Conservation (phyloP, 2,888 invertebrate genomes). For the Thecocarcelia acutangulata region DNA sequence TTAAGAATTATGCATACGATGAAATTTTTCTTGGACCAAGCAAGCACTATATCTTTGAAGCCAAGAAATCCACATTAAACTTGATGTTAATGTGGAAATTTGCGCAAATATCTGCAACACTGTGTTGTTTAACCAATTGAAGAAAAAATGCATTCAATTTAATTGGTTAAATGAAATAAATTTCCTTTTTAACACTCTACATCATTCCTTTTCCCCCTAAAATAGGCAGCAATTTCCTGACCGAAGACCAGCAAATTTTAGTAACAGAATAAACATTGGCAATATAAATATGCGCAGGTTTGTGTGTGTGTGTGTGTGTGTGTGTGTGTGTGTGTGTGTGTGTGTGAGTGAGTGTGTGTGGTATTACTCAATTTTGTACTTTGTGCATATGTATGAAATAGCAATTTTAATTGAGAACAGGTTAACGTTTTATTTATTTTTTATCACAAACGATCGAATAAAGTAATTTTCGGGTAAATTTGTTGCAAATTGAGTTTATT, state of each 20-base stretch:
- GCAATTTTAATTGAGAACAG: constrained; percentile 50
- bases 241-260: background rate
- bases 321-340: no score
- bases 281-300: background rate
- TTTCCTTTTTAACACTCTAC: constrained; percentile 8
- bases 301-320: no score
- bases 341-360: no score
- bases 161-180: constrained; percentile 41
- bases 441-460: constrained; percentile 35
- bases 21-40: no score
- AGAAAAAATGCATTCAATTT: constrained; percentile 22
- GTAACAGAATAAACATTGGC: background rate
- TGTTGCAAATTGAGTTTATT: constrained; percentile 44
- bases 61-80: no score
- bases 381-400: background rate
- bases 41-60: no score
- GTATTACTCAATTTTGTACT: no score
- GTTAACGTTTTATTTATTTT: constrained; percentile 25
- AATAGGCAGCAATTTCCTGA: constrained; percentile 37
- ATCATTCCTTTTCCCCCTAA: background rate
- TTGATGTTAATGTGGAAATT: no score
- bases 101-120: background rate
- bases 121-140: constrained; percentile 20
- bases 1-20: no score
- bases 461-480: constrained; percentile 45